Base-by-base conservation (phyloP, 1,140 invertebrate genomes). In the Drosophila pseudoananassae region DNA sequence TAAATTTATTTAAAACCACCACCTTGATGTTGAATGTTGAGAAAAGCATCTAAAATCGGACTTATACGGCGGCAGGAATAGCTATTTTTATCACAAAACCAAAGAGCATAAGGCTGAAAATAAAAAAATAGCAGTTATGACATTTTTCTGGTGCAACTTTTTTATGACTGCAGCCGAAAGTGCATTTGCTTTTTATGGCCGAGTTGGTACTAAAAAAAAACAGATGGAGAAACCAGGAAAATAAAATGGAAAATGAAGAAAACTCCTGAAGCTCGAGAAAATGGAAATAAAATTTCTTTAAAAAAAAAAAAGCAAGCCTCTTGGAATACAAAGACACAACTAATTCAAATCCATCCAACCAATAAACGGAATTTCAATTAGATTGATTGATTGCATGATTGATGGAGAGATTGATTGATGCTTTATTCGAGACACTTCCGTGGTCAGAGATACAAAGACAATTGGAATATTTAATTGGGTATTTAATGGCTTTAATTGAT, bases 101-200 rank as follows among this genome's bases (percentile, higher is more conserved):
- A 8, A 9, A 31, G 31, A 31, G 31, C 8, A 31, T 3, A 31
- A 31, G 2, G 8, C 9, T 10, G 33, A 36, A 36, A 36, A 36
- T 12, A 36, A 36, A 36, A 36, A 36, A 36, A 36, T 36, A 36
- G 33, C 12, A 36, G 33, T 36, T 36, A 36, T 36, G 33, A 36
- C 33, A 36, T 36, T 36, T 36, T 36, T 36, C 10, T 36, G 33
- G 33, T 36, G 33, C 33, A 36, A 36, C 33, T 36, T 36, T 36
- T 36, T 36, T 36, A 36, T 36, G 33, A 36, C 33, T 36, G 33
- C 33, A 36, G 33, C 10, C 33, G 12, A 36, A 36, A 36, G 33
- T 36, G 33, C 33, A 36, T 36, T 36, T 36, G 33, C 33, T 36
- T 36, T 36, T 36, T 36, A 36, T 36, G 33, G 10, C 33, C 9